Percentiles rank a stretch among this genome's conserved stretches.
These are phyloP conservation scores for Cryptoblepharus egeriae DNA, from an alignment of 2,797 vertebrate species.

Conservation along the genomic window DNA sequence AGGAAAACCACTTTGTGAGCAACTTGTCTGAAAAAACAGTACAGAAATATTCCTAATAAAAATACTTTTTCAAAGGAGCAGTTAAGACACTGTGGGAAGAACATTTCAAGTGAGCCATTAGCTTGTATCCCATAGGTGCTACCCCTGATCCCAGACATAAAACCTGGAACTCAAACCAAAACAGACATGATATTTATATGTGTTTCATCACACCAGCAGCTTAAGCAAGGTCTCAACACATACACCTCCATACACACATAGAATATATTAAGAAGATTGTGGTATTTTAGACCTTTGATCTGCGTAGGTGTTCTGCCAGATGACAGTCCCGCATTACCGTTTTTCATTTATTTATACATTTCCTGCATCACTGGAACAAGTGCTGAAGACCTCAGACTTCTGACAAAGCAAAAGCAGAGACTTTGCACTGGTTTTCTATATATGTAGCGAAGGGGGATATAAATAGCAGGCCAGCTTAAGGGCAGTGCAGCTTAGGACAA, in stretches of 20 bases:
- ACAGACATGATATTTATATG: too few relatives aligned
- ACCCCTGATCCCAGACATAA: too few relatives aligned
- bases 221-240: neutral
- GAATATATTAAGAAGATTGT: too few relatives aligned
- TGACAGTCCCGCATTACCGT: neutral
- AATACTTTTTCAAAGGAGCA: too few relatives aligned
- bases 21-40: too few relatives aligned
- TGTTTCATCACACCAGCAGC: neutral
- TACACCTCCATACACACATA: neutral
- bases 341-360: neutral
- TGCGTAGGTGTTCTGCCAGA: neutral
- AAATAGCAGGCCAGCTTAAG: constrained; percentile 13
- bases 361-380: neutral
- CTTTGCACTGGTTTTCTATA: neutral
- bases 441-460: neutral
- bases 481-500: constrained; percentile 23
- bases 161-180: too few relatives aligned
- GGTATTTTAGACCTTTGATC: neutral
- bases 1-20: too few relatives aligned
- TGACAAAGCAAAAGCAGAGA: constrained; percentile 22
- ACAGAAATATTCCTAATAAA: too few relatives aligned
- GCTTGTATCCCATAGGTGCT: too few relatives aligned
- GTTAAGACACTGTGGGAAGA: too few relatives aligned
- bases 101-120: too few relatives aligned
- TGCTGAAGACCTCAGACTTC: neutral